Conservation (phyloP, 2,888 invertebrate genomes). For the Amblyjoppa fuscipennis region DNA sequence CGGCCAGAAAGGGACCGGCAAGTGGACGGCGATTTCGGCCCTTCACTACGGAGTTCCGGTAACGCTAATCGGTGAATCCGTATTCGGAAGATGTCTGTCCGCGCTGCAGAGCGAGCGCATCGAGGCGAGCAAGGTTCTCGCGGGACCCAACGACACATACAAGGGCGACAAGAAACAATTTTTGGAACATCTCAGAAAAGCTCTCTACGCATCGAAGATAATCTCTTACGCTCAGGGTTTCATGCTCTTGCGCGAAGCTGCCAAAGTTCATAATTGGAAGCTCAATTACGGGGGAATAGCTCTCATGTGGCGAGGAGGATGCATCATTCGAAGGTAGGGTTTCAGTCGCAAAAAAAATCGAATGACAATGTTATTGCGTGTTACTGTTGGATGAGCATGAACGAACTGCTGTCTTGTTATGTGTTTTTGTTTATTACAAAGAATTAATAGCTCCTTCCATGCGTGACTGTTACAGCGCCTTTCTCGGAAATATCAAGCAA, state of each 20-base stretch:
- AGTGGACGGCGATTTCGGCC: conserved; percentile 99
- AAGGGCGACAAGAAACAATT: conserved; percentile 92
- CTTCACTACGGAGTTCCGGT: conserved; percentile 98
- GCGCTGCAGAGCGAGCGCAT: conserved; percentile 95
- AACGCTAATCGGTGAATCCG: conserved; percentile 99
- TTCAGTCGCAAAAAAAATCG: conserved; percentile 71
- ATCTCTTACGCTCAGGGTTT: conserved; percentile 99
- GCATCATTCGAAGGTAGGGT: conserved; percentile 95
- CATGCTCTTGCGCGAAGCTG: conserved; percentile 97
- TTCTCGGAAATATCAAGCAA: conserved; percentile 95
- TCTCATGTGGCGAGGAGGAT: conserved; percentile 99
- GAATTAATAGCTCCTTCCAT: conserved; percentile 1
- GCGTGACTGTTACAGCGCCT: conserved; percentile 87
- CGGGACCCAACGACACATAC: conserved; percentile 89
- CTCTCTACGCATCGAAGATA: conserved; percentile 98
- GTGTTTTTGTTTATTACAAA: not conserved
- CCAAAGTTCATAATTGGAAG: conserved; percentile 96
- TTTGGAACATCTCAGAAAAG: conserved; percentile 93
- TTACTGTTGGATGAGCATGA: not conserved
- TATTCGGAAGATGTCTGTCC: conserved; percentile 98
- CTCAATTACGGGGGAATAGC: conserved; percentile 99
- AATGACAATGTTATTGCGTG: conserved; percentile 1
- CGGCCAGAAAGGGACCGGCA: conserved; percentile 99
- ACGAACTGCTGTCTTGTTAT: not conserved
- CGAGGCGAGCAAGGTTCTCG: conserved; percentile 91